Conservation (phyloP, 2,113 vertebrate genomes). For the Tringa solitaria region DNA sequence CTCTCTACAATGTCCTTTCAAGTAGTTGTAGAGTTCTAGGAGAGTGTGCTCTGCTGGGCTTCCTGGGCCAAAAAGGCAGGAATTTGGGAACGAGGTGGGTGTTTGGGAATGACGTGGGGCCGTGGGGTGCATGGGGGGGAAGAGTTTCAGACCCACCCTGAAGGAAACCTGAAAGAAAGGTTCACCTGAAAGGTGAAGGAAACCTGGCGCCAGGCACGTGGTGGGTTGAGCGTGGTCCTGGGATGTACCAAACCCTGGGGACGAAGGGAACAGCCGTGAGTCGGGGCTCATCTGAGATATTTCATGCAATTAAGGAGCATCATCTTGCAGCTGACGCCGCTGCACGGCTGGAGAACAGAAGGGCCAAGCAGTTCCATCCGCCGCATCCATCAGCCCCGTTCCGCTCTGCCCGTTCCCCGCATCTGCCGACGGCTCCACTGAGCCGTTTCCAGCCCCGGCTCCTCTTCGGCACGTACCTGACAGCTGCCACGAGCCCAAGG, state of each 20-base stretch:
- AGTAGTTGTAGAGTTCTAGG: neutral
- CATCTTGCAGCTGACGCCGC: neutral
- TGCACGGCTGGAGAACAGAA: neutral
- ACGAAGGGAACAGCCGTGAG: neutral
- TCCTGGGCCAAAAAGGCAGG: neutral
- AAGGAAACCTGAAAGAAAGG: neutral
- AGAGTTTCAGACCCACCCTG: neutral
- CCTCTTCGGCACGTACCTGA: neutral
- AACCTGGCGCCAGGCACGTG: neutral
- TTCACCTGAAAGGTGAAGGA: too few relatives aligned
- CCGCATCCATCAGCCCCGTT: neutral
- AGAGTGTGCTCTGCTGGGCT: neutral
- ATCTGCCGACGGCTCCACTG: neutral
- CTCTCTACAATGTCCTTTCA: too few relatives aligned
- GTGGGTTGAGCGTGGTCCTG: neutral
- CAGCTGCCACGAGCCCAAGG: neutral
- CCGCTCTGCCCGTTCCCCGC: neutral
- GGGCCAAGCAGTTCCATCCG: neutral
- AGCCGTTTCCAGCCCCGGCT: neutral
- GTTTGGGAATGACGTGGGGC: neutral
- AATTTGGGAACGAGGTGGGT: neutral
- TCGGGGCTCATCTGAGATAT: neutral
- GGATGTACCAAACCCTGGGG: neutral
- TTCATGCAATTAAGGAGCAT: neutral
- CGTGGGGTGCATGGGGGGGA: too few relatives aligned